Conservation (phyloP, 2,888 invertebrate genomes). For the Pogonocherus hispidulus region DNA sequence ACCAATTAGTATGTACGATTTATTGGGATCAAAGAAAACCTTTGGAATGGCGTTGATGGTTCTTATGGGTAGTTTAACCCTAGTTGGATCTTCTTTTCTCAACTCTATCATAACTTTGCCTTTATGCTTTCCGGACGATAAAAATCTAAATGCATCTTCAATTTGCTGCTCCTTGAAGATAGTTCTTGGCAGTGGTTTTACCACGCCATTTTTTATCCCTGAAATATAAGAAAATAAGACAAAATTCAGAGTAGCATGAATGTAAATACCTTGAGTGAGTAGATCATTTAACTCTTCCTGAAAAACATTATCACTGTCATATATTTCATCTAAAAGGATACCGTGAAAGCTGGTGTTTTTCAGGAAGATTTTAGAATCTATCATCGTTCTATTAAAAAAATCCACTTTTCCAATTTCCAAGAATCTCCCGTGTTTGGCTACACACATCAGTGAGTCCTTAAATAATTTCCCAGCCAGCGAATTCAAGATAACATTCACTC, state of each 20-base stretch:
- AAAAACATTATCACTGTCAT: too few relatives aligned
- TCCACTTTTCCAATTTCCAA: slow-evolving; percentile 90
- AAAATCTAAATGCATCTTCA: slow-evolving; percentile 79
- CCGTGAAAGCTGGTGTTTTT: slow-evolving; percentile 84
- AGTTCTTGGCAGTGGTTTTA: slow-evolving; percentile 77
- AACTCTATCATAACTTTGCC: slow-evolving; percentile 77
- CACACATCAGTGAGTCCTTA: slow-evolving; percentile 76
- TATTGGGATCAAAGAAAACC: slow-evolving; percentile 57
- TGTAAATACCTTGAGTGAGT: slow-evolving; percentile 68
- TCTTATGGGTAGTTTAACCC: slow-evolving; percentile 31
- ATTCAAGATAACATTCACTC: slow-evolving; percentile 92
- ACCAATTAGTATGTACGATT: slow-evolving; percentile 65
- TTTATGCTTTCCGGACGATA: slow-evolving; percentile 81
- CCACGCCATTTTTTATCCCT: slow-evolving; percentile 75
- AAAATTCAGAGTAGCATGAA: background rate
- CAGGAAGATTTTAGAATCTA: slow-evolving; percentile 76
- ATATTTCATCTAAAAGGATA: too few relatives aligned
- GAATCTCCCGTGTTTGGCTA: slow-evolving; percentile 77
- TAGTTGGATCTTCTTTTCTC: slow-evolving; percentile 50
- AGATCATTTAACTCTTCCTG: slow-evolving; percentile 71
- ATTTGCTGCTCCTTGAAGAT: slow-evolving; percentile 76
- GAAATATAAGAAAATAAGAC: background rate
- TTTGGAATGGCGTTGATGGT: slow-evolving; percentile 45
- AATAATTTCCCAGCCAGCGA: slow-evolving; percentile 93
- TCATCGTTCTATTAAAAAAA: slow-evolving; percentile 75